phyloP scores from a whole-genome alignment of 2,888 invertebrate species.

The Phortica magna region DNA sequence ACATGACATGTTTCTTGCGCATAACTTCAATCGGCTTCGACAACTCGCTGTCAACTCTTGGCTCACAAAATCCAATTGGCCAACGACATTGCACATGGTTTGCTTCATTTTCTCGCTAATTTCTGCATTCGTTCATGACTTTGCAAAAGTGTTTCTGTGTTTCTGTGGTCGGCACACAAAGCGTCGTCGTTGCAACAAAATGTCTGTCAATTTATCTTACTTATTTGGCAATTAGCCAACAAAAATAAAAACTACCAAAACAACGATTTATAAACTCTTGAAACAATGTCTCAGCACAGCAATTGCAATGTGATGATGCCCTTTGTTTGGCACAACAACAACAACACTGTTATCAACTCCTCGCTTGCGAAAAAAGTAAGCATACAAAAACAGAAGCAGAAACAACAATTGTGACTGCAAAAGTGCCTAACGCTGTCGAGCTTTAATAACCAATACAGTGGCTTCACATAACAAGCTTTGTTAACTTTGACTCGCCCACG shows the following conservation, averaged over 20 bases:
- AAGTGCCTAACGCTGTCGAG: constrained; percentile 35
- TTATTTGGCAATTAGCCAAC: too few species aligned
- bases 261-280: constrained; percentile 42
- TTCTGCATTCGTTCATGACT: too few species aligned
- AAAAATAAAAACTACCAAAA: background rate
- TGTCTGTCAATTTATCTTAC: too few species aligned
- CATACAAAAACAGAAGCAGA: background rate
- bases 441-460: constrained; percentile 51
- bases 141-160: too few species aligned
- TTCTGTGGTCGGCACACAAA: too few species aligned
- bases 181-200: too few species aligned
- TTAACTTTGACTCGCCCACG: constrained; percentile 57
- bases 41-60: too few species aligned
- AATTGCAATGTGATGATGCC: constrained; percentile 19
- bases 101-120: too few species aligned
- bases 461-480: constrained; percentile 60
- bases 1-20: constrained; percentile 34
- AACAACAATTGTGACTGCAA: background rate
- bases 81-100: too few species aligned
- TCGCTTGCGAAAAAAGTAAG: background rate
- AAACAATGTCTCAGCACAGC: constrained; percentile 31
- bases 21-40: too few species aligned
- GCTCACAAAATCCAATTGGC: too few species aligned
- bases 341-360: background rate
- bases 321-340: background rate